Percentiles rank a stretch among this genome's conserved stretches.
Conservation (phyloP, 2,797 vertebrate species). For the Sebastes hopkinsi region DNA sequence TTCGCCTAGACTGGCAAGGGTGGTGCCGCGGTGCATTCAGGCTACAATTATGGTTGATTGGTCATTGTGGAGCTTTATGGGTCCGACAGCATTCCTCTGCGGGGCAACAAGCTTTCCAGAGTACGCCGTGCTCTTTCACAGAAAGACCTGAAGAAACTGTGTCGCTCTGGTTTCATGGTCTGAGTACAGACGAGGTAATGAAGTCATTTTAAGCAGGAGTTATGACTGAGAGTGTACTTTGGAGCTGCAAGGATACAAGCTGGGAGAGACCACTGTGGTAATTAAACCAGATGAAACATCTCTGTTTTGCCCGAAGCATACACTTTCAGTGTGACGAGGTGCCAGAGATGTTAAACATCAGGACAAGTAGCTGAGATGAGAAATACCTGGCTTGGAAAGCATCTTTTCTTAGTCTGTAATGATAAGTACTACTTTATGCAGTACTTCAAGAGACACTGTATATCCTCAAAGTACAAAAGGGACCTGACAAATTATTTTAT, state of each 20-base stretch:
- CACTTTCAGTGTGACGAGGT: neutral
- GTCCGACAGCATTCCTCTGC: slow-evolving; percentile 44
- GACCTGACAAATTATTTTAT: neutral
- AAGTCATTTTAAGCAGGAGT: slow-evolving; percentile 48
- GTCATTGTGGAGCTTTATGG: slow-evolving; percentile 55
- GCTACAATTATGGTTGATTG: slow-evolving; percentile 71
- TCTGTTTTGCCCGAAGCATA: slow-evolving; percentile 7
- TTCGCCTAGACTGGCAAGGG: slow-evolving; percentile 38
- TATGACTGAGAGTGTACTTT: slow-evolving; percentile 29
- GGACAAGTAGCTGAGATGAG: neutral
- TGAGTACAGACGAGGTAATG: slow-evolving; percentile 41
- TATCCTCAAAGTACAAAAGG: neutral
- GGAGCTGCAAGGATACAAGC: slow-evolving; percentile 39
- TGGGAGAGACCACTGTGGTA: slow-evolving; percentile 23
- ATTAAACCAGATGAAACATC: slow-evolving; percentile 22
- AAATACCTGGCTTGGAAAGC: neutral
- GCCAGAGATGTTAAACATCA: neutral
- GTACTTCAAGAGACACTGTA: neutral
- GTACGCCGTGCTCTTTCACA: neutral
- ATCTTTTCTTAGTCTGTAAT: neutral
- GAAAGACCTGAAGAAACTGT: slow-evolving; percentile 19
- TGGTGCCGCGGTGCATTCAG: slow-evolving; percentile 52
- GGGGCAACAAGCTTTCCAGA: slow-evolving; percentile 27
- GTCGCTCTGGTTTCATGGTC: slow-evolving; percentile 41
- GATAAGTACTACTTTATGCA: neutral